Evolutionary conservation across 1,140 invertebrate genomes (phyloP).

Genomic region (Drosophila ohnishii): DNA sequence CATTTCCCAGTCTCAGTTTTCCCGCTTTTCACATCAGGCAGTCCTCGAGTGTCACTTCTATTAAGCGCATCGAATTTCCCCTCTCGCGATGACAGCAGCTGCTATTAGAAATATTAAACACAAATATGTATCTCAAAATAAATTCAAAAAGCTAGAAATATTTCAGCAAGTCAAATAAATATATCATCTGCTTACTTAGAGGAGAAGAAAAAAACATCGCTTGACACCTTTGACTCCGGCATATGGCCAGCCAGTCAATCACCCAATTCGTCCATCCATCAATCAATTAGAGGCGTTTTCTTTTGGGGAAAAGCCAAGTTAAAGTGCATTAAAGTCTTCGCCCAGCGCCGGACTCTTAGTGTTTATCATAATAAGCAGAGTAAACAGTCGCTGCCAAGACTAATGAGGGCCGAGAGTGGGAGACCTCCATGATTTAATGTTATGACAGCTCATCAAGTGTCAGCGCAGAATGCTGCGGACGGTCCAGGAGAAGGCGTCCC

Average conservation of each 20-base stretch:
- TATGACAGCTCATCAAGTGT: slow-evolving; percentile 82
- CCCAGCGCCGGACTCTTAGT: slow-evolving; percentile 44
- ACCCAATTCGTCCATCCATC: slow-evolving; percentile 58
- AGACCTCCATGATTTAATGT: slow-evolving; percentile 71
- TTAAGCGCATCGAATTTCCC: slow-evolving; percentile 73
- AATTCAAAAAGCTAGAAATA: slow-evolving; percentile 36
- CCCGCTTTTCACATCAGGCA: slow-evolving; percentile 8
- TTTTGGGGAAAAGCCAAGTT: slow-evolving; percentile 32
- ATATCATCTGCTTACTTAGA: slow-evolving; percentile 39
- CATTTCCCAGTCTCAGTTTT: slow-evolving; percentile 12
- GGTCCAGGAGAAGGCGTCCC: slow-evolving; percentile 9
- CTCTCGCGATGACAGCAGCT: slow-evolving; percentile 47
- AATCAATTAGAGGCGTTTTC: slow-evolving; percentile 66
- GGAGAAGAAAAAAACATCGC: slow-evolving; percentile 29
- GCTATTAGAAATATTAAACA: slow-evolving; percentile 20
- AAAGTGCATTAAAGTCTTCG: slow-evolving; percentile 65
- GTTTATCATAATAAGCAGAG: slow-evolving; percentile 76
- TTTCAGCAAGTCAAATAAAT: slow-evolving; percentile 65
- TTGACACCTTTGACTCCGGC: slow-evolving; percentile 66
- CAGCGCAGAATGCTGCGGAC: slow-evolving; percentile 51
- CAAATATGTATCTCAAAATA: slow-evolving; percentile 23
- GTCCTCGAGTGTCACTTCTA: slow-evolving; percentile 68
- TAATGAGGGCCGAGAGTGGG: slow-evolving; percentile 59
- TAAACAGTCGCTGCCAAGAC: slow-evolving; percentile 69
- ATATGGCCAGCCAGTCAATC: slow-evolving; percentile 59